phyloP scores from a whole-genome alignment of 2,797 vertebrate genomes.

The Macropodus opercularis region DNA sequence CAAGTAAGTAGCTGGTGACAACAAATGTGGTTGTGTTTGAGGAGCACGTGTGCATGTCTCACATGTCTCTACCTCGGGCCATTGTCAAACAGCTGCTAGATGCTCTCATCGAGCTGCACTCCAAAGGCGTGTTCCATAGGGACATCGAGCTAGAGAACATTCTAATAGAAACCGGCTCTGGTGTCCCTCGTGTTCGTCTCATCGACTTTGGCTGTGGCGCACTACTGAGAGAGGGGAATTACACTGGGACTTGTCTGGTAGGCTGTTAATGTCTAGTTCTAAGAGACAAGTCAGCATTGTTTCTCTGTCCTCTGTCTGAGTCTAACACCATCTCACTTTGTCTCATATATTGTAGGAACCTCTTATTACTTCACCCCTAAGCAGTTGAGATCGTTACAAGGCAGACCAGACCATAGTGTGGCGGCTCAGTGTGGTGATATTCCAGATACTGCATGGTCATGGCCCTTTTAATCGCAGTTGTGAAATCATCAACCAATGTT shows the following conservation, averaged over 20 bases:
- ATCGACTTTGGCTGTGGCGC: neutral
- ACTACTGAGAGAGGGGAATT: neutral
- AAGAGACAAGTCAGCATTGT: neutral
- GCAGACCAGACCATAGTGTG: too few species aligned
- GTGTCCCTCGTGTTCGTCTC: too few species aligned
- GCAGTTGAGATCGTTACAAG: too few species aligned
- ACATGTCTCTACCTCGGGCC: neutral
- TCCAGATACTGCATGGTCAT: too few species aligned
- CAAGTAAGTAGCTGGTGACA: too few species aligned
- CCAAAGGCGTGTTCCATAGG: neutral
- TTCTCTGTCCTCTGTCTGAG: neutral
- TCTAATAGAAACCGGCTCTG: neutral
- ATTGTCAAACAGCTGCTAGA: neutral
- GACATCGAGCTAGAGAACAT: neutral
- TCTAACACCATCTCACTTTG: neutral
- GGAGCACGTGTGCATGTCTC: neutral
- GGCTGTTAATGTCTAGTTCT: neutral
- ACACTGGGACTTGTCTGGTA: neutral
- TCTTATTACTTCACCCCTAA: too few species aligned
- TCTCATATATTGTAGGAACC: too few species aligned
- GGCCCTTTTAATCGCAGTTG: too few species aligned
- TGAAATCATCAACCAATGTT: too few species aligned
- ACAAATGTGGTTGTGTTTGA: neutral
- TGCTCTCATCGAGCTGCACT: neutral
- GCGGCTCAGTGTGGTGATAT: too few species aligned